Conservation (phyloP, 2,797 vertebrate species). For the Ctenopoma multispine region DNA sequence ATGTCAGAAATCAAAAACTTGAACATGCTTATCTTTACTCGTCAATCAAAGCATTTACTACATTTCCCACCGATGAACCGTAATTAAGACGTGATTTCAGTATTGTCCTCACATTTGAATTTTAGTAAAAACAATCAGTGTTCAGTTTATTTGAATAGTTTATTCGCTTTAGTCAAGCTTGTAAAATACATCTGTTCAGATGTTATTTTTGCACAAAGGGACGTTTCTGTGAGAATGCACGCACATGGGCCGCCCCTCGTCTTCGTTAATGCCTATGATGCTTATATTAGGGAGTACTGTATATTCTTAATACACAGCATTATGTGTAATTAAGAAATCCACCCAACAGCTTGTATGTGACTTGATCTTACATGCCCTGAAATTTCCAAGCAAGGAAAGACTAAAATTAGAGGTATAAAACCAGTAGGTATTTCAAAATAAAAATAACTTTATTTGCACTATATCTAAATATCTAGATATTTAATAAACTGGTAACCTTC, state of each 20-base stretch:
- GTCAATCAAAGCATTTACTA: too few relatives aligned
- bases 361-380: conserved; percentile 19
- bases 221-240: conserved; percentile 14
- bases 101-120: conserved; percentile 1
- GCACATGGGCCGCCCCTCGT: background rate
- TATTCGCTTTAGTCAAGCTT: conserved; percentile 42
- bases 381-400: background rate
- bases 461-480: too few relatives aligned
- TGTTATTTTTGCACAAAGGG: background rate
- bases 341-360: conserved; percentile 1
- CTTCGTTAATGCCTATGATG: conserved; percentile 12
- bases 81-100: background rate
- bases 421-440: background rate
- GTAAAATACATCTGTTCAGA: conserved; percentile 38
- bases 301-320: conserved; percentile 25
- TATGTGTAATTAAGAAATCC: conserved; percentile 15
- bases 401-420: background rate
- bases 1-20: conserved; percentile 29
- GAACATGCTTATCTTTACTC: conserved; percentile 38
- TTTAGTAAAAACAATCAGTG: conserved; percentile 15
- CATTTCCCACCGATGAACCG: background rate
- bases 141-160: conserved; percentile 32
- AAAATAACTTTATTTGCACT: too few relatives aligned
- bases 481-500: background rate
- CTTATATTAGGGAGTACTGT: conserved; percentile 18